Conservation (phyloP, 1,140 invertebrate genomes). For the Mercenaria mercenaria region DNA sequence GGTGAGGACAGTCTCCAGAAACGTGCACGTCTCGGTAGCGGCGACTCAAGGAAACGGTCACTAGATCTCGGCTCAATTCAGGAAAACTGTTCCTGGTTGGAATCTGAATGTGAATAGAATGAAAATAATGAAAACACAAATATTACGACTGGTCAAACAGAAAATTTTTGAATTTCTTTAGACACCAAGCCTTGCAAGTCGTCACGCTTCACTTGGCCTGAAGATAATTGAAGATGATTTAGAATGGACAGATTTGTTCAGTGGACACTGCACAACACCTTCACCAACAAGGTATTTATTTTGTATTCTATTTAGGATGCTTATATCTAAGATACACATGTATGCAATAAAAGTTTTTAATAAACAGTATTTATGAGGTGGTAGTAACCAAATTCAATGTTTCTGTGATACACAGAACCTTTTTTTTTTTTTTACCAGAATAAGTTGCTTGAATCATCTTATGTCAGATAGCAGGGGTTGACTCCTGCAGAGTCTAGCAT, state of each 20-base stretch:
- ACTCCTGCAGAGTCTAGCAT: too few relatives aligned
- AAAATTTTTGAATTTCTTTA: slow-evolving; percentile 72
- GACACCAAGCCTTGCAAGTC: slow-evolving; percentile 73
- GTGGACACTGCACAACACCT: slow-evolving; percentile 12
- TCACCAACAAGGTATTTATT: slow-evolving; percentile 59
- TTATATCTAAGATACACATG: too few relatives aligned
- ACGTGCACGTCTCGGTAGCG: not conserved
- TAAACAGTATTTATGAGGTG: too few relatives aligned
- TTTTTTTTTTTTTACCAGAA: too few relatives aligned
- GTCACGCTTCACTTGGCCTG: slow-evolving; percentile 68
- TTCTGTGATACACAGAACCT: too few relatives aligned
- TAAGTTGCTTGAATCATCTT: too few relatives aligned
- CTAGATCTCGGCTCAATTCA: slow-evolving; percentile 50
- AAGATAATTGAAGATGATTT: slow-evolving; percentile 64
- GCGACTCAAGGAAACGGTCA: slow-evolving; percentile 54
- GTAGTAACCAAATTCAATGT: too few relatives aligned
- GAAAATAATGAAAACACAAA: not conserved
- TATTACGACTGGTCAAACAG: not conserved
- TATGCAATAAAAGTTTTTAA: too few relatives aligned
- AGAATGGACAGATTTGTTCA: slow-evolving; percentile 58
- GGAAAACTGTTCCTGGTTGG: slow-evolving; percentile 41
- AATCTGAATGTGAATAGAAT: slow-evolving; percentile 22
- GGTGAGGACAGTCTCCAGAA: not conserved
- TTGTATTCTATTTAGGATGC: too few relatives aligned
- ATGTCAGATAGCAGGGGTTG: too few relatives aligned